phyloP scores from a whole-genome alignment of 2,113 vertebrate species.

The Lipotes vexillifer region DNA sequence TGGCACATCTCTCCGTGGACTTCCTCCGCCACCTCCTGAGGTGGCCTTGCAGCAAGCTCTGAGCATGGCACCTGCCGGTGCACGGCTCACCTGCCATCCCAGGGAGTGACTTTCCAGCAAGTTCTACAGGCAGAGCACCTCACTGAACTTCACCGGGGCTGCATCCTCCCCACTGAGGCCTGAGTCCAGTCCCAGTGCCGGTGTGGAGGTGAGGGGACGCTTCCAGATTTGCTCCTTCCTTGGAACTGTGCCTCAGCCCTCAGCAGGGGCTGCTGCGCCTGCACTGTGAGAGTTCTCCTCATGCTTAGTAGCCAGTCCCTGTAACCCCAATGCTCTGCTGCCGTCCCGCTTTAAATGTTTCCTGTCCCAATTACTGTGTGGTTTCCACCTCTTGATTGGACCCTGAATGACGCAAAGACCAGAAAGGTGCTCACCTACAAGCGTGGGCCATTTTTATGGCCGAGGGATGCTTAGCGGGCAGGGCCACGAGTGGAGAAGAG shows the following conservation, averaged over 20 bases:
- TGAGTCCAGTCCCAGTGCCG: fast-evolving
- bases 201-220: fast-evolving
- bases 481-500: neutral
- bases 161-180: neutral
- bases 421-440: neutral
- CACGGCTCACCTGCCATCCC: neutral
- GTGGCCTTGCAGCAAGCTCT: neutral
- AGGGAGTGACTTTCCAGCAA: neutral
- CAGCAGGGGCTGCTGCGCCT: fast-evolving
- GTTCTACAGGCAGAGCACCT: neutral
- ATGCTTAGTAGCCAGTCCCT: neutral
- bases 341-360: neutral
- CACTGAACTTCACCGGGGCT: too few relatives aligned
- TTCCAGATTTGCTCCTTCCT: neutral
- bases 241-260: neutral
- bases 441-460: fast-evolving
- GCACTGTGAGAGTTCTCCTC: fast-evolving
- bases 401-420: neutral
- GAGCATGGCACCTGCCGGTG: neutral
- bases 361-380: fast-evolving
- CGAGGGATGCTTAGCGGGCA: neutral
- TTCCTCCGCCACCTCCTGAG: fast-evolving
- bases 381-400: fast-evolving
- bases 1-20: fast-evolving
- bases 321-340: fast-evolving